phyloP scores from a whole-genome alignment of 2,888 invertebrate species.

The Noctua comes region DNA sequence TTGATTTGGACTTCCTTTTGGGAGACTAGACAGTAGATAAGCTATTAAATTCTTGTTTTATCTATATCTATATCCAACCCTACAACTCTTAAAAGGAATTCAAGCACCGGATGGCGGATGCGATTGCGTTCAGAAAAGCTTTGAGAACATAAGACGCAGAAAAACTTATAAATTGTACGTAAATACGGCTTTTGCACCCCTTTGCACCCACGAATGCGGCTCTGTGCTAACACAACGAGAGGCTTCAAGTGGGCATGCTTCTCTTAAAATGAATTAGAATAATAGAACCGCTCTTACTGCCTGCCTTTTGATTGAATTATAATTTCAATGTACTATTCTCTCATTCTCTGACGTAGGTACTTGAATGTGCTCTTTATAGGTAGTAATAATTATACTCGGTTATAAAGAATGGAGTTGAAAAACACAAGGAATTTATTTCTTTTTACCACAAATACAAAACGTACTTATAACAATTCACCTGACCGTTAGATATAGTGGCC shows the following conservation, averaged over 20 bases:
- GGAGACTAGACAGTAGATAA: background rate
- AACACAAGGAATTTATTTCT: too few species aligned
- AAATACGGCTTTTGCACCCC: background rate
- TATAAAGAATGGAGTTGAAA: background rate
- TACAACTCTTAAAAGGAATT: background rate
- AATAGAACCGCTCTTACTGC: conserved; percentile 64
- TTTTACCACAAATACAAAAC: background rate
- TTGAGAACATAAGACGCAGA: background rate
- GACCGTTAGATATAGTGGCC: background rate
- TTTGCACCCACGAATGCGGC: conserved; percentile 17
- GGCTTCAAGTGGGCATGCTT: conserved; percentile 68
- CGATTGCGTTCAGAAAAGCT: background rate
- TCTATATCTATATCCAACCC: background rate
- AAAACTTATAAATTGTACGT: background rate
- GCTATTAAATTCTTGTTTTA: background rate
- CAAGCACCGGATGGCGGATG: background rate
- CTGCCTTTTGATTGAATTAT: conserved; percentile 57
- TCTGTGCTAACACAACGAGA: conserved; percentile 56
- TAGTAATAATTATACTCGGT: background rate
- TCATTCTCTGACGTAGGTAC: conserved; percentile 12
- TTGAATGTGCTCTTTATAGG: background rate
- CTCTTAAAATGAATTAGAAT: conserved; percentile 73
- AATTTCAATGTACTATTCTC: conserved; percentile 43
- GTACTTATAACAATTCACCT: background rate
- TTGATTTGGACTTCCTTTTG: background rate